A percentile compares a stretch with the other conserved stretches of the same genome.
phyloP scores from a whole-genome alignment of 2,113 vertebrate species.

The Calyptommatus sinebrachiatus region DNA sequence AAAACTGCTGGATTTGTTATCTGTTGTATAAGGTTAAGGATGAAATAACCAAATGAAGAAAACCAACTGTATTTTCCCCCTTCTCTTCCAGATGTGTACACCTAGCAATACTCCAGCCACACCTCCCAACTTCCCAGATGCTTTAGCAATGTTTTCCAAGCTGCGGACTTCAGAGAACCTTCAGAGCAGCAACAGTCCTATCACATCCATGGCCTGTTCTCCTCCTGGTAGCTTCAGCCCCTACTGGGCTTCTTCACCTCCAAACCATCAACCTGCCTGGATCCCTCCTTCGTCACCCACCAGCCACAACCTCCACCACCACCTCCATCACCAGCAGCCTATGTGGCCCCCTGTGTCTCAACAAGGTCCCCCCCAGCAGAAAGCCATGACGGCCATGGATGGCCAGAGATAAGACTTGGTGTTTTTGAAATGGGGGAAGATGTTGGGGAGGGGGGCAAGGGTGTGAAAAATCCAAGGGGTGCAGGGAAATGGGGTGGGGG shows the following conservation, averaged over 20 bases:
- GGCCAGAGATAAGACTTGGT: conserved; percentile 88
- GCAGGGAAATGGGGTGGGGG: conserved; percentile 28
- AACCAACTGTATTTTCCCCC: neutral
- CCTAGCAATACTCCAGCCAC: conserved; percentile 95
- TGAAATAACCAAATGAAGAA: no score
- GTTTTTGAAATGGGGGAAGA: conserved; percentile 7
- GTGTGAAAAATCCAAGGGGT: conserved; percentile 20
- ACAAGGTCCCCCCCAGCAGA: conserved; percentile 72
- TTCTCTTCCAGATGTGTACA: conserved; percentile 85
- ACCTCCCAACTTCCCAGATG: conserved; percentile 92
- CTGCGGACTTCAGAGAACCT: conserved; percentile 84
- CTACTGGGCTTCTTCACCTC: conserved; percentile 88
- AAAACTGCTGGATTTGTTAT: neutral
- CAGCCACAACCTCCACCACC: conserved; percentile 72
- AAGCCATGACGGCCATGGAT: conserved; percentile 78
- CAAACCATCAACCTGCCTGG: conserved; percentile 80
- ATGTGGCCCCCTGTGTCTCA: conserved; percentile 82
- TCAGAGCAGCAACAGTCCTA: conserved; percentile 68
- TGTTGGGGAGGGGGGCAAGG: conserved; percentile 28
- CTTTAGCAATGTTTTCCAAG: conserved; percentile 96
- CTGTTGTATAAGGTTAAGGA: neutral
- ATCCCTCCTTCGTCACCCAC: conserved; percentile 85
- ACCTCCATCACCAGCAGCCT: conserved; percentile 78
- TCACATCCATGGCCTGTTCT: conserved; percentile 83
- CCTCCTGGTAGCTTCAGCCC: conserved; percentile 78